phyloP scores from a whole-genome alignment of 1,140 invertebrate species.

The Ptiloglossa arizonensis region DNA sequence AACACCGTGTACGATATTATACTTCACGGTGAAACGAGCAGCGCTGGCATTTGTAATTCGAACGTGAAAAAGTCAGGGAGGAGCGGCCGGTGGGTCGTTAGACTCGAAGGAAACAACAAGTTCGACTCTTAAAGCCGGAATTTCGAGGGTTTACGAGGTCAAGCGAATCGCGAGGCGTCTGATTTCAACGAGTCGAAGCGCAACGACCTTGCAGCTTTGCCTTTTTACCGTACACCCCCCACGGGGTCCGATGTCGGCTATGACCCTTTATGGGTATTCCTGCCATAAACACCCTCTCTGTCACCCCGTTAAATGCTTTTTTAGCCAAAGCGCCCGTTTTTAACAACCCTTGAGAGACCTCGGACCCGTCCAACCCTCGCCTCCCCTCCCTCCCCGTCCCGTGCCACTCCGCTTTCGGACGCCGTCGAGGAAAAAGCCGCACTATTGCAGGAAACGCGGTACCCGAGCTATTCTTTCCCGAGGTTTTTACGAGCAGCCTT shows the following conservation, averaged over 20 bases:
- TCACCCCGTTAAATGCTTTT: constrained; percentile 77
- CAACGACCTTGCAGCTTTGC: constrained; percentile 42
- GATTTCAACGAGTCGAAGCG: constrained; percentile 41
- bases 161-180: constrained; percentile 18
- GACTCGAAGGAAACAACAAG: constrained; percentile 6
- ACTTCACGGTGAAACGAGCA: background rate
- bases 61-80: background rate
- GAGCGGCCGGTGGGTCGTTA: background rate
- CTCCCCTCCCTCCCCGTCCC: background rate
- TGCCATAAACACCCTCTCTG: constrained; percentile 71
- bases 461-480: constrained; percentile 69
- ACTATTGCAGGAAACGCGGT: constrained; percentile 77
- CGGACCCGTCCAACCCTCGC: constrained; percentile 31
- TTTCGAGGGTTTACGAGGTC: constrained; percentile 37
- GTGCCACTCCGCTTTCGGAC: constrained; percentile 23
- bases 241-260: constrained; percentile 8
- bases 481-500: constrained; percentile 74
- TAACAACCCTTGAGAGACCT: constrained; percentile 77
- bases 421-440: constrained; percentile 70
- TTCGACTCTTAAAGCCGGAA: background rate
- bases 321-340: constrained; percentile 66
- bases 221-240: constrained; percentile 40
- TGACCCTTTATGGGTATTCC: constrained; percentile 56
- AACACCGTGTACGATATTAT: background rate
- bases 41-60: background rate